These are phyloP conservation scores for Drosophila nigricruria DNA, from an alignment of 2,888 invertebrate genomes.

Conservation along the genomic window DNA sequence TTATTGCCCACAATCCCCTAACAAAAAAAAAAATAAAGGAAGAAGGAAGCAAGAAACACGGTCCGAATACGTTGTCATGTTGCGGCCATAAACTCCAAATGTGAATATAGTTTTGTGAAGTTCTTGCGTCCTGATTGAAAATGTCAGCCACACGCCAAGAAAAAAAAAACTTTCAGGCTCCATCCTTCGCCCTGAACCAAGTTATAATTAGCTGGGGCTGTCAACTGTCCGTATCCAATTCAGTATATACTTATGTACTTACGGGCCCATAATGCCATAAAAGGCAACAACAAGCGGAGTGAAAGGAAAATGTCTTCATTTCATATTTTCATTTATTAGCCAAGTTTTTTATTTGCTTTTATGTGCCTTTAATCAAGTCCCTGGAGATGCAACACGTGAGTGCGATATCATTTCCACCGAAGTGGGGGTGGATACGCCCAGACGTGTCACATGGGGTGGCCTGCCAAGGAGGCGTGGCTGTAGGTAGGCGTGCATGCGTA, in stretches of 20 bases:
- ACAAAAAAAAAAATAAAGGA: constrained; percentile 13
- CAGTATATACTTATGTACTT: constrained; percentile 18
- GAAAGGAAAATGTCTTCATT: constrained; percentile 30
- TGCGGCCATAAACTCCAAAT: constrained; percentile 13
- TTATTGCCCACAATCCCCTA: constrained; percentile 30
- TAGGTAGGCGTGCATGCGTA: constrained; percentile 52
- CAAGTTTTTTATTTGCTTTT: constrained; percentile 76
- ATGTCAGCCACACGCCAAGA: constrained; percentile 65
- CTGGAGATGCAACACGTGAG: constrained; percentile 84
- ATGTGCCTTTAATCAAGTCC: constrained; percentile 82
- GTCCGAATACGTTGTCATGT: constrained; percentile 31
- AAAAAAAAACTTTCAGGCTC: constrained; percentile 23
- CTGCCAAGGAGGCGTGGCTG: constrained; percentile 17
- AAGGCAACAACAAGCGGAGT: constrained; percentile 17
- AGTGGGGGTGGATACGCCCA: constrained; percentile 37
- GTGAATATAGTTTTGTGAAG: constrained; percentile 39
- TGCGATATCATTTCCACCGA: constrained; percentile 51
- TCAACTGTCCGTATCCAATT: constrained; percentile 16
- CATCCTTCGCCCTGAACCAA: not conserved
- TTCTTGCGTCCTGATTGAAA: constrained; percentile 67
- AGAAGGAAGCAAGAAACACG: constrained; percentile 8
- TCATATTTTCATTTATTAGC: constrained; percentile 81
- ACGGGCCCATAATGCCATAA: constrained; percentile 48
- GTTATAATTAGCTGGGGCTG: constrained; percentile 68
- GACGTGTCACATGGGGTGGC: constrained; percentile 22